Percentiles rank a stretch among this genome's conserved stretches.
These are phyloP conservation scores for Cathartes aura DNA, from an alignment of 2,113 vertebrate species.

Conservation along the genomic window DNA sequence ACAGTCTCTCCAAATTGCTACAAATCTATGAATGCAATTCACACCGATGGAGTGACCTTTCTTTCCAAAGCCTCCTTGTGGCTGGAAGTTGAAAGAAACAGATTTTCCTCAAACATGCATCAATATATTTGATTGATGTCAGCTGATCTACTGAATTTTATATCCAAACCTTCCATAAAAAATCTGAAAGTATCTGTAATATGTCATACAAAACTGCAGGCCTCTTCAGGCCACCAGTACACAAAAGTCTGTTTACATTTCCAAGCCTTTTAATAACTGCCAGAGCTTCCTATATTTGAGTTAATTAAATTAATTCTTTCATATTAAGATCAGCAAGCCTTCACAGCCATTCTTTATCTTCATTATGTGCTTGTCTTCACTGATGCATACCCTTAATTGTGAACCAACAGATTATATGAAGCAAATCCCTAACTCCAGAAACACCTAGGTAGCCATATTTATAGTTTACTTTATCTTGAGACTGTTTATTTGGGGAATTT, in stretches of 20 bases:
- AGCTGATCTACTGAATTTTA: neutral
- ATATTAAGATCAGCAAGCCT: constrained; percentile 23
- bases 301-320: constrained; percentile 50
- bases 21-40: neutral
- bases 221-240: neutral
- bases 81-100: neutral
- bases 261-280: constrained; percentile 17
- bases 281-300: constrained; percentile 29
- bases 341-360: constrained; percentile 28
- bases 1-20: neutral
- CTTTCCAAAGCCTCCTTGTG: neutral
- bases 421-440: neutral
- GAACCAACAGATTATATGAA: neutral
- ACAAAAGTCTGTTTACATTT: constrained; percentile 15
- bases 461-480: neutral
- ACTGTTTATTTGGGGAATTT: neutral
- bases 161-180: neutral
- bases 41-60: neutral
- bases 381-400: constrained; percentile 8
- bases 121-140: neutral
- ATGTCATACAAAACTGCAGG: neutral
- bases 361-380: constrained; percentile 29
- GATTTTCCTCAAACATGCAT: neutral
- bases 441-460: neutral
- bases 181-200: neutral